A percentile compares a stretch with the other conserved stretches of the same genome.
Evolutionary conservation across 2,888 invertebrate species (phyloP).

Genomic region (Lordiphosa andalusiaca): DNA sequence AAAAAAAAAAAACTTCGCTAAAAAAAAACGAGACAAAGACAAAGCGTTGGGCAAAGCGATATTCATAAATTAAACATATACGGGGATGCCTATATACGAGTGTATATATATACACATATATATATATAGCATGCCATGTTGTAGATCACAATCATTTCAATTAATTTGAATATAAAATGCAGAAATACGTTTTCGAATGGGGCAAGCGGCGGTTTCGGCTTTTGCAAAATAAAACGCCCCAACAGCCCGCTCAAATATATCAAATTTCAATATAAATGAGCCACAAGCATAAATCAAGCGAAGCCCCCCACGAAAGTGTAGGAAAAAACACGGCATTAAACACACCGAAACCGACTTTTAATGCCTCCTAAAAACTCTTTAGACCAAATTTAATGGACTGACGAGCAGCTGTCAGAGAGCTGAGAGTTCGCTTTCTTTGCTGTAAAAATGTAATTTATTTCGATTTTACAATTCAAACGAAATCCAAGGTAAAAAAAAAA

Average conservation of each 20-base stretch:
- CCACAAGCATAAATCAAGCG: conserved; percentile 65
- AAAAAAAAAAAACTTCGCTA: conserved; percentile 39
- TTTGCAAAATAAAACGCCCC: conserved; percentile 60
- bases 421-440: conserved; percentile 49
- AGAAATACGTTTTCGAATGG: conserved; percentile 41
- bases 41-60: conserved; percentile 50
- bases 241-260: conserved; percentile 62
- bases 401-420: conserved; percentile 54
- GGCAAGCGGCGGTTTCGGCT: conserved; percentile 45
- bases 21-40: conserved; percentile 50
- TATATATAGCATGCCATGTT: conserved; percentile 42
- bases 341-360: conserved; percentile 12
- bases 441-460: conserved; percentile 4
- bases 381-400: conserved; percentile 56
- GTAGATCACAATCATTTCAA: conserved; percentile 74
- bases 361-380: conserved; percentile 7
- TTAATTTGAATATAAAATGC: conserved; percentile 72
- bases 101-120: conserved; percentile 17
- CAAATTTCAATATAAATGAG: conserved; percentile 73
- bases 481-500: too few relatives aligned
- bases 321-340: conserved; percentile 41
- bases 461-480: too few relatives aligned
- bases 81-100: conserved; percentile 11
- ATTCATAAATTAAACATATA: conserved; percentile 54
- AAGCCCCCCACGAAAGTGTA: conserved; percentile 54